Conservation (phyloP, 2,113 vertebrate genomes). For the Orthochromis malagaraziensis region DNA sequence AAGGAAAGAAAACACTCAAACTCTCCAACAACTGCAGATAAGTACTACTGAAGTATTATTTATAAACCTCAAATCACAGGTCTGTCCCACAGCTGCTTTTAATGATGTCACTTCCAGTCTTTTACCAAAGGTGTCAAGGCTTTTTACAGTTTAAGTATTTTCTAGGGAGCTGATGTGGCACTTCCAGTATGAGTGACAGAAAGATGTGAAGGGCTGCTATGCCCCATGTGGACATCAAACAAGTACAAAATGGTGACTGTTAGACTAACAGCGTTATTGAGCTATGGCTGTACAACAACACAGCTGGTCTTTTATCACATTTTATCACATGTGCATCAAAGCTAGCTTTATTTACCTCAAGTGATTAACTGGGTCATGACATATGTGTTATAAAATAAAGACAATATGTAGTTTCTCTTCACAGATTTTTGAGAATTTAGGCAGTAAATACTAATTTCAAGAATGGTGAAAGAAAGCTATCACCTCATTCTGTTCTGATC, state of each 20-base stretch:
- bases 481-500: background rate
- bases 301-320: background rate
- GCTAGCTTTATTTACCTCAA: background rate
- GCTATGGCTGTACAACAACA: background rate
- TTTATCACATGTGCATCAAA: background rate
- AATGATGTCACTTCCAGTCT: constrained; percentile 27
- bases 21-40: background rate
- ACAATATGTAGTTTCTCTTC: background rate
- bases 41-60: constrained; percentile 10
- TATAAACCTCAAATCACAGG: constrained; percentile 25
- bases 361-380: background rate
- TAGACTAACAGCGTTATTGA: background rate
- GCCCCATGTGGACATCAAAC: background rate
- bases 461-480: background rate
- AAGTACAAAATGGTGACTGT: background rate
- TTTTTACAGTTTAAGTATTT: background rate
- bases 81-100: constrained; percentile 24
- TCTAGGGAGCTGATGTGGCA: background rate
- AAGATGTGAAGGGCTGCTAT: background rate
- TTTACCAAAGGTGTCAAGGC: background rate
- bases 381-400: background rate
- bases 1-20: background rate
- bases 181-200: background rate
- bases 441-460: background rate
- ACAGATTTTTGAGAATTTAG: background rate